Evolutionary conservation across 2,888 invertebrate genomes (phyloP).

Genomic region (Stenchaetothrips biformis): DNA sequence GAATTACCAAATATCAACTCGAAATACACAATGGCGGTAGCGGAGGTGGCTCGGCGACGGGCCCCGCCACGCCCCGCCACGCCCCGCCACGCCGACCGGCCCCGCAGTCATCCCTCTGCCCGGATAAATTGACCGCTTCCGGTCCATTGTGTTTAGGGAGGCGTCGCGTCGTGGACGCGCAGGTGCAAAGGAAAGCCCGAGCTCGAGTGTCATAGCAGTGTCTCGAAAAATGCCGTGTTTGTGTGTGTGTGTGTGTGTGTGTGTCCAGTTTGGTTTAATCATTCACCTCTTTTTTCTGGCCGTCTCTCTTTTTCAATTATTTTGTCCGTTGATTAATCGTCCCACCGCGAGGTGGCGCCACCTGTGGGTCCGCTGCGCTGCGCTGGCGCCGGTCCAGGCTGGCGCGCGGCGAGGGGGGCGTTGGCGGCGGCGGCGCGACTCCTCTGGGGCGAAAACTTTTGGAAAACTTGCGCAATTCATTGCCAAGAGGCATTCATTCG

Average conservation of each 20-base stretch:
- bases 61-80: not conserved
- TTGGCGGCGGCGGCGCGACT: not conserved
- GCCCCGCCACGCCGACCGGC: not conserved
- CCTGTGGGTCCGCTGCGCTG: not conserved
- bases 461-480: conserved; percentile 14
- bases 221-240: no score
- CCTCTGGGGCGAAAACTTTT: not conserved
- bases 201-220: no score
- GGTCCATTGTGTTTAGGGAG: not conserved
- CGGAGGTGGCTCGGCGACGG: not conserved
- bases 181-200: not conserved
- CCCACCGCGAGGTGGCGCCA: no score
- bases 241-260: no score
- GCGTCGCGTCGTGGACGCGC: not conserved
- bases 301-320: no score
- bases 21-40: no score
- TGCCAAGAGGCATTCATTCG: conserved; percentile 15
- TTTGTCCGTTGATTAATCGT: not conserved
- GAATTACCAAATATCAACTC: not conserved
- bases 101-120: not conserved
- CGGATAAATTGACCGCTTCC: not conserved
- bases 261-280: no score
- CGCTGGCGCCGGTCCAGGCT: not conserved
- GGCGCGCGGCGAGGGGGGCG: not conserved
- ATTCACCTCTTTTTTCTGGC: no score